Evolutionary conservation across 1,140 invertebrate species (phyloP).

Genomic region (Tribolium castaneum): DNA sequence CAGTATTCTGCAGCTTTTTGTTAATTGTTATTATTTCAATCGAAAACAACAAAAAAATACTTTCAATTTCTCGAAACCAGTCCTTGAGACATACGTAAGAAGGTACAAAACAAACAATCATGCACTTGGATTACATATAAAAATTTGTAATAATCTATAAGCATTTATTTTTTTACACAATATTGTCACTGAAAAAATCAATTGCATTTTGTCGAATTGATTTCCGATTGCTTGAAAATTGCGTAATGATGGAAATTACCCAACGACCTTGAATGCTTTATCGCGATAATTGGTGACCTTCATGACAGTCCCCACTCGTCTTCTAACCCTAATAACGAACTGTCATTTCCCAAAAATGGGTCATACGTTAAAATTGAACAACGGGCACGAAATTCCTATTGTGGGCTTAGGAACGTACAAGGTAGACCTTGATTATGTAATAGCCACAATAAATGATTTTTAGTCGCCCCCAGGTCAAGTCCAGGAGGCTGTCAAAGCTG

Average conservation of each 20-base stretch:
- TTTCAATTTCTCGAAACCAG: too few species aligned
- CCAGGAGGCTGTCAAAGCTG: constrained; percentile 72
- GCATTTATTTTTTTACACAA: too few species aligned
- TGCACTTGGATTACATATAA: too few species aligned
- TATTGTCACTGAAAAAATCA: too few species aligned
- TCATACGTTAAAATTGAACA: constrained; percentile 66
- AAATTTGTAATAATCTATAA: too few species aligned
- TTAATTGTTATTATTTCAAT: not conserved
- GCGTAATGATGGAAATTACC: not conserved
- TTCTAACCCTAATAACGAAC: not conserved
- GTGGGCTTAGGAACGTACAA: constrained; percentile 80
- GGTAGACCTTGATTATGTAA: constrained; percentile 61
- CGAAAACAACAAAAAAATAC: too few species aligned
- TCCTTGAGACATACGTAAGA: too few species aligned
- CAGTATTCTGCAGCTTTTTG: not conserved
- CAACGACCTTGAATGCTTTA: not conserved
- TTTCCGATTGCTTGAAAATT: not conserved
- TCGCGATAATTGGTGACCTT: not conserved
- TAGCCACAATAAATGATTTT: constrained; percentile 37
- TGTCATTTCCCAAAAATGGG: constrained; percentile 25
- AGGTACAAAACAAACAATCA: too few species aligned
- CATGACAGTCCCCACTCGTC: not conserved
- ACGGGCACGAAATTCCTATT: constrained; percentile 72
- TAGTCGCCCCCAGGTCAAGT: constrained; percentile 75
- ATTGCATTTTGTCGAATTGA: too few species aligned